Evolutionary conservation across 2,113 vertebrate genomes (phyloP).

Genomic region (Rhagologus leucostigma): DNA sequence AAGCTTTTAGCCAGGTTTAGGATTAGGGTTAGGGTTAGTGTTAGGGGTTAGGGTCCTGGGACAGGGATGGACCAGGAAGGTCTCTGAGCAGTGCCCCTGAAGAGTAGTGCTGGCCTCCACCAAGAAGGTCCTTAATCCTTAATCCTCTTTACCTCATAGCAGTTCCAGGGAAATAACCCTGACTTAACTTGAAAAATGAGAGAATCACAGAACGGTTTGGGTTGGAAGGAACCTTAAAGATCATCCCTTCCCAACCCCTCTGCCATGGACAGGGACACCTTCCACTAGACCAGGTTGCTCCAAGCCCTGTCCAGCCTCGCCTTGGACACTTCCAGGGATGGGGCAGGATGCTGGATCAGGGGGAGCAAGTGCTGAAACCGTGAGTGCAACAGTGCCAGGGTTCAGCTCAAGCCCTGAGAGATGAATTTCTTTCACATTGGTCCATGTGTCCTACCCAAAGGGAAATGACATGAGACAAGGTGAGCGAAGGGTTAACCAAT

Average conservation of each 20-base stretch:
- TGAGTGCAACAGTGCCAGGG: background rate
- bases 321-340: background rate
- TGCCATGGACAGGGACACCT: background rate
- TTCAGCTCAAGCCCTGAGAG: background rate
- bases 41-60: background rate
- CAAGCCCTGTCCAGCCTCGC: background rate
- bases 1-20: background rate
- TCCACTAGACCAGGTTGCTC: background rate
- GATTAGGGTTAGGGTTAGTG: background rate
- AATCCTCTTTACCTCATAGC: background rate
- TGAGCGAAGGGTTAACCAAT: background rate
- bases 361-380: rapidly evolving
- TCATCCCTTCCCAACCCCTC: background rate
- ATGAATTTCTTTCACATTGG: background rate
- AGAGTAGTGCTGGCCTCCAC: background rate
- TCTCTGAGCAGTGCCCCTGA: background rate
- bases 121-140: background rate
- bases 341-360: background rate
- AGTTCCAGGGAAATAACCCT: background rate
- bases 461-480: background rate
- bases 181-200: background rate
- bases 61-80: background rate
- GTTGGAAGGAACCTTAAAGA: background rate
- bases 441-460: rapidly evolving
- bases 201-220: background rate